These are phyloP conservation scores for Hippopotamyrus pictus DNA, from an alignment of 2,797 vertebrate species.

Conservation along the genomic window DNA sequence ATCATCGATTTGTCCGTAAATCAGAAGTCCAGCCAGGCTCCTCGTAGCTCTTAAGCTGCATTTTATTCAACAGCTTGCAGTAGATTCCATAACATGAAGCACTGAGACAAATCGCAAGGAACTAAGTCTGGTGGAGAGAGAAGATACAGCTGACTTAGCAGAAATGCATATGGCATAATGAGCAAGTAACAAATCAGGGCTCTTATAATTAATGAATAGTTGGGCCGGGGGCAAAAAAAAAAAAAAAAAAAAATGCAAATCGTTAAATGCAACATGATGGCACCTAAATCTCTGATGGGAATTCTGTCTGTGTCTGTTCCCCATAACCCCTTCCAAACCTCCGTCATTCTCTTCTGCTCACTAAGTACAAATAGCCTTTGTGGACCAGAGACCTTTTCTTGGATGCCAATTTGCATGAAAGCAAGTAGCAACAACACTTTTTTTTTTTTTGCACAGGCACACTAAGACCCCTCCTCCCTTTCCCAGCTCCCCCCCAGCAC, in stretches of 20 bases:
- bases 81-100: background rate
- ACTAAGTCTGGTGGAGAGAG: slow-evolving; percentile 15
- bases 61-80: too few relatives aligned
- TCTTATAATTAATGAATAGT: slow-evolving; percentile 63
- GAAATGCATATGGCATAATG: slow-evolving; percentile 48
- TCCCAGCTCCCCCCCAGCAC: slow-evolving; percentile 28
- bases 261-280: slow-evolving; percentile 51
- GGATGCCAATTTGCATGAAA: slow-evolving; percentile 69
- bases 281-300: slow-evolving; percentile 54
- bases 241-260: slow-evolving; percentile 41
- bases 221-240: slow-evolving; percentile 44
- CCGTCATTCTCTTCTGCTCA: slow-evolving; percentile 48
- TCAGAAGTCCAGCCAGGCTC: background rate
- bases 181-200: slow-evolving; percentile 52
- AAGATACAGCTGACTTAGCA: slow-evolving; percentile 45
- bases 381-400: slow-evolving; percentile 54
- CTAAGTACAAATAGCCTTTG: slow-evolving; percentile 63
- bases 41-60: background rate
- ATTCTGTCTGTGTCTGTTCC: slow-evolving; percentile 59
- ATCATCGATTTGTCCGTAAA: background rate
- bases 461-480: slow-evolving; percentile 44
- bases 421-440: slow-evolving; percentile 63
- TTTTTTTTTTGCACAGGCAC: slow-evolving; percentile 38
- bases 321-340: slow-evolving; percentile 64
- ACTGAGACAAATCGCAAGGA: background rate